phyloP scores from a whole-genome alignment of 2,888 invertebrate species.

The Xestia ashworthii region DNA sequence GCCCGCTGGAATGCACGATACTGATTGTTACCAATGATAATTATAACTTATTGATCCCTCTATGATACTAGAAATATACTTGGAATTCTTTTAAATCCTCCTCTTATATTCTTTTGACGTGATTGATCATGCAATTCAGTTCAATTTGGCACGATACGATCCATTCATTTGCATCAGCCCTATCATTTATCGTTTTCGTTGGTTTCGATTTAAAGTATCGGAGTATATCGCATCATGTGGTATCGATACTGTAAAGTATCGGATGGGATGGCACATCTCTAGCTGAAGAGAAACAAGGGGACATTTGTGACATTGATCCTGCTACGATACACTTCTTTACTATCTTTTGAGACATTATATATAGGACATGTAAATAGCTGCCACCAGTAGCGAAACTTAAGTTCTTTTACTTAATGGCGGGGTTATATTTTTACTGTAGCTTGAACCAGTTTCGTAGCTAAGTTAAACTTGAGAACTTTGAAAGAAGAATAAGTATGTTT shows the following conservation, averaged over 20 bases:
- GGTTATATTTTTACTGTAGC: background rate
- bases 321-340: conserved; percentile 2
- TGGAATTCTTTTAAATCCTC: background rate
- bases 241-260: background rate
- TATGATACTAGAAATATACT: too few species aligned
- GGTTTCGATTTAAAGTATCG: background rate
- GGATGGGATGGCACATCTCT: background rate
- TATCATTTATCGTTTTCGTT: background rate
- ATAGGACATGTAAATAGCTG: background rate
- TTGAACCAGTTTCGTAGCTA: background rate
- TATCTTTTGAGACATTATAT: background rate
- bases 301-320: conserved; percentile 18
- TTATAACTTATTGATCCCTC: background rate
- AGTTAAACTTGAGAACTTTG: background rate
- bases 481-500: background rate
- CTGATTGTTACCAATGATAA: background rate
- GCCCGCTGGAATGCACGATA: background rate
- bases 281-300: conserved; percentile 1
- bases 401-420: too few species aligned
- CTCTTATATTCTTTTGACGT: background rate
- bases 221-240: background rate
- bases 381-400: background rate
- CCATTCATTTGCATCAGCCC: background rate
- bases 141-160: background rate
- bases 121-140: background rate